These are phyloP conservation scores for Ooceraea biroi DNA, from an alignment of 1,140 invertebrate genomes.

Conservation along the genomic window DNA sequence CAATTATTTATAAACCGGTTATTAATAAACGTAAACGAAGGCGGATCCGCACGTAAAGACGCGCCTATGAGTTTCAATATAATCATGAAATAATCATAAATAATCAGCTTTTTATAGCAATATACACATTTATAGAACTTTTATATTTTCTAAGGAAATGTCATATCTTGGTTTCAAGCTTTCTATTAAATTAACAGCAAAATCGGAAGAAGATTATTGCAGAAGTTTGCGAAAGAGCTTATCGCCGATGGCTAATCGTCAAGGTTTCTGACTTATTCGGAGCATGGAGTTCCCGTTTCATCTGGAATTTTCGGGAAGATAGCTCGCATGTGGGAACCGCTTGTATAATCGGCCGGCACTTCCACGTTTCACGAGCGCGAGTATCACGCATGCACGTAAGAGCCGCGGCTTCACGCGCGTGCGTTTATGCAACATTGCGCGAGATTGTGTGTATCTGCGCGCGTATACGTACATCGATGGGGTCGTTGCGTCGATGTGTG, in stretches of 20 bases:
- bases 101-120: too few species aligned
- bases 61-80: too few species aligned
- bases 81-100: too few species aligned
- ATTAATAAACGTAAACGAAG: not conserved
- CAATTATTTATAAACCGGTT: not conserved
- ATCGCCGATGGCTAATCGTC: too few species aligned
- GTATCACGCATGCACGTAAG: constrained; percentile 51
- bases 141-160: too few species aligned
- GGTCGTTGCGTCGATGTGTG: not conserved
- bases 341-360: constrained; percentile 67
- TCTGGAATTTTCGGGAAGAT: constrained; percentile 47
- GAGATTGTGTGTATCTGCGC: not conserved
- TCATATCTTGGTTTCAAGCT: too few species aligned
- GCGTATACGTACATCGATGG: not conserved
- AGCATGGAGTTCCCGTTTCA: constrained; percentile 17
- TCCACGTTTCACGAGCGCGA: constrained; percentile 69
- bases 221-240: too few species aligned
- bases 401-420: constrained; percentile 54
- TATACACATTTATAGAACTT: too few species aligned
- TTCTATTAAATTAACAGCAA: too few species aligned
- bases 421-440: constrained; percentile 68
- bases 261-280: not conserved
- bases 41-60: not conserved
- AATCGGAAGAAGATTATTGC: too few species aligned
- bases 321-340: constrained; percentile 49